Percentiles rank a stretch among this genome's conserved stretches.
Evolutionary conservation across 2,888 invertebrate species (phyloP).

Genomic region (Labia minor): DNA sequence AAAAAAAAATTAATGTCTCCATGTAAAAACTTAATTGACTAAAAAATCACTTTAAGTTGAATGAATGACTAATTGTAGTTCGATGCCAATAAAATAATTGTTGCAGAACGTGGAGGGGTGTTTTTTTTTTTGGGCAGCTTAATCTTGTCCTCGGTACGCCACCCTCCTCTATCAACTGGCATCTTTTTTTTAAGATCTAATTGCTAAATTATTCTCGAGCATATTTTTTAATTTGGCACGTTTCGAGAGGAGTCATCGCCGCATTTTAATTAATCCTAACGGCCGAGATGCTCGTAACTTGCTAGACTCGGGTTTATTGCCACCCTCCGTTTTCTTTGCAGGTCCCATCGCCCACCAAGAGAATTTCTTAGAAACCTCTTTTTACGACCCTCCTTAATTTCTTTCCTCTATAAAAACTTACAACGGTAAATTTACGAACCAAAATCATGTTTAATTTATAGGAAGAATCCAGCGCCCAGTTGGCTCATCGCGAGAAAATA

Average conservation of each 20-base stretch:
- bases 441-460: neutral
- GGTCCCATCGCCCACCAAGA: neutral
- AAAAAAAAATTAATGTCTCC: too few species aligned
- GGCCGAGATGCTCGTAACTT: neutral
- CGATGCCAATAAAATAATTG: too few species aligned
- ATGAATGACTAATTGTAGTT: too few species aligned
- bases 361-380: neutral
- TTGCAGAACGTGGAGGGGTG: too few species aligned
- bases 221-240: neutral
- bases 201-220: neutral
- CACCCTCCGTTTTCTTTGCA: neutral
- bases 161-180: neutral
- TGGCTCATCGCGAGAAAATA: neutral
- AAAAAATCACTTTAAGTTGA: too few species aligned
- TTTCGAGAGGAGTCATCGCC: neutral
- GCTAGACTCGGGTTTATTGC: neutral
- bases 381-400: neutral
- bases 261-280: neutral
- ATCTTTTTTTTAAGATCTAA: neutral
- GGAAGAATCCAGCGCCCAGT: neutral
- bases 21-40: too few species aligned
- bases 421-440: neutral
- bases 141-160: too few species aligned
- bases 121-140: neutral
- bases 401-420: neutral